Base-by-base conservation (phyloP, 2,797 vertebrate species). In the Cyclura pinguis region DNA sequence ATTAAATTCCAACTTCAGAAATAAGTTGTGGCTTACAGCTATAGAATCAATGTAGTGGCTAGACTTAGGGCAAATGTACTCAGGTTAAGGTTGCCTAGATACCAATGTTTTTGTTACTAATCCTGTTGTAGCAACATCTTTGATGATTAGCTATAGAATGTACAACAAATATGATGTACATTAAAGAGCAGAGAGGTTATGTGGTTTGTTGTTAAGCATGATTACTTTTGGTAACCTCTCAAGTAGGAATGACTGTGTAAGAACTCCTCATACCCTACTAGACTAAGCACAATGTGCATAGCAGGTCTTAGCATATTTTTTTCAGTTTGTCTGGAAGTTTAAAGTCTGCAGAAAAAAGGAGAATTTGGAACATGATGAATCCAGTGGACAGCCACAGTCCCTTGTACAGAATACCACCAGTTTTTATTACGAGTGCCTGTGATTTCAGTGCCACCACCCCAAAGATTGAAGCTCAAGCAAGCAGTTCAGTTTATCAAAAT, bases 21-120 rank as follows among this genome's bases (percentile, higher is more conserved):
- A 73, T 32, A 83, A 87, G 20, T 42, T 86, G 29, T 77, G 27
- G 16, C 16, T 80, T 88, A 6, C 47, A 84, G 18, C 18, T 72
- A 9, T 47, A 59, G 47, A 69, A 72, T 69, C 35, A 64, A 18
- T 84, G 16, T 84, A 42, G 52, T 62, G 84, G 88, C 32, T 88
- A 90, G 84, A 55, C 91, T 92, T 91, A 86, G 81, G 69, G 47
- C 29, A 32, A 89, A 55, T 80, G 16, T 73, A 67, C 47, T 80
- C 0, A 62, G 91, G 10, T 74, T 91, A 80, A 84, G 50, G 74
- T 94, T 96, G 88, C 92, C 93, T 90, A 93, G 93, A 88, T 90
- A 91, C 87, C 16, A 64, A 13, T 81, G 42, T 84, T 83, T 67
- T 89, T 83, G 88, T 35, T 72, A 74, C 80, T 91, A 91, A 88